Evolutionary conservation across 2,797 vertebrate genomes (phyloP).

Genomic region (Protonibea diacanthus): DNA sequence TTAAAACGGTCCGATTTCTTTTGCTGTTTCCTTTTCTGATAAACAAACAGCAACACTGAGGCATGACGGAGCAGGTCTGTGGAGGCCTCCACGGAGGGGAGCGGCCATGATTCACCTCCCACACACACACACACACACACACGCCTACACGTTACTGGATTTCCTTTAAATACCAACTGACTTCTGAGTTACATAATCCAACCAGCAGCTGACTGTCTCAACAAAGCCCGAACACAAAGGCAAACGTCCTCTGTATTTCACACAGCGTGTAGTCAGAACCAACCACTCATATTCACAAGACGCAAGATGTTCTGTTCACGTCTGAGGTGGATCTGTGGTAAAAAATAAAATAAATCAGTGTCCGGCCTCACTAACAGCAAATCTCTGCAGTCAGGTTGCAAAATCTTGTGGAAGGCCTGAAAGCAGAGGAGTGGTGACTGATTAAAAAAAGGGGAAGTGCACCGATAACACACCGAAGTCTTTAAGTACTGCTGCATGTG

Average conservation of each 20-base stretch:
- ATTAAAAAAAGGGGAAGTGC: not conserved
- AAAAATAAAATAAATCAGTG: not conserved
- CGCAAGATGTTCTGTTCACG: not conserved
- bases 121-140: constrained; percentile 24
- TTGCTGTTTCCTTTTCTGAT: not conserved
- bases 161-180: constrained; percentile 58
- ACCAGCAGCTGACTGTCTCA: constrained; percentile 39
- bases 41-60: constrained; percentile 11
- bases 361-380: not conserved
- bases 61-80: constrained; percentile 55
- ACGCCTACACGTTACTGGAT: constrained; percentile 33
- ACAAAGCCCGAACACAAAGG: constrained; percentile 11
- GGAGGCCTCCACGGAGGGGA: constrained; percentile 40
- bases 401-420: not conserved
- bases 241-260: not conserved
- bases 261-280: not conserved
- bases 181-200: constrained; percentile 52
- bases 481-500: not conserved
- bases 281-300: not conserved
- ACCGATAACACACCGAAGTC: not conserved
- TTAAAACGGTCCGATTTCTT: not conserved
- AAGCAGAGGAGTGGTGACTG: not conserved
- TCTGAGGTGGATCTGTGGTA: not conserved
- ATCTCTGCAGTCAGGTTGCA: not conserved
- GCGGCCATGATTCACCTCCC: constrained; percentile 54